Base-by-base conservation (phyloP, 2,888 invertebrate genomes). In the Perizoma affinitatum region DNA sequence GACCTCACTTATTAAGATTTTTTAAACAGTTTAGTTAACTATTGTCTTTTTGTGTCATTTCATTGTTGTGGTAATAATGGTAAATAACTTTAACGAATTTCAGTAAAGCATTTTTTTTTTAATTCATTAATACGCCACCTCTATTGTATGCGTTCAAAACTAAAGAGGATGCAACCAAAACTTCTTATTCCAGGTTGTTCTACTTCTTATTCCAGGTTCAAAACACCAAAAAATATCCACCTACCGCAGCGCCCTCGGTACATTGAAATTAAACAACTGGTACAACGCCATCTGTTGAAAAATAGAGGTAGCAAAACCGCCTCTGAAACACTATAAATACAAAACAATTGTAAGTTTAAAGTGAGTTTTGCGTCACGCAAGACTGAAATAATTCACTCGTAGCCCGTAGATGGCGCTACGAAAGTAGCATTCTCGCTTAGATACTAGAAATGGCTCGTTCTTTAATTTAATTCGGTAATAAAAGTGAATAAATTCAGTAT, bases 331-430 rank as follows among this genome's bases (percentile, higher is more conserved):
- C 40, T 33, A 36, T 11, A 48, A 36, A 38, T 40, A 5, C 7
- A 44, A 5, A 36, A 56, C 38, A 11, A 52, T 10, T 8, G 0
- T 42, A 59, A 45, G 53, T 33, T 61, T 61, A 45, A 36, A 54
- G 22, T 5, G 7, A 53, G 48, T 45, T 56, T 52, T 22, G 33
- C 44, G 40, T 38, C 46, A n/a, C 7, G 22, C 22, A 22, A 22
- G 11, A 34, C 22, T 36, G 5, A 22, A 34, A 48, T 40, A 41
- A 10, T 56, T 50, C 45, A 11, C 8, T 35, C 45, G 33, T 46
- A 53, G 58, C 42, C 35, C 58, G 40, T 49, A 63, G 63, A 59
- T 63, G 58, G 59, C 63, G 59, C 45, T 50, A 49, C 48, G 8
- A 50, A 47, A 47, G 22, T 22, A 22, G 22, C 22, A 22, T 22